These are phyloP conservation scores for Oxyura jamaicensis DNA, from an alignment of 2,113 vertebrate genomes.

Conservation along the genomic window DNA sequence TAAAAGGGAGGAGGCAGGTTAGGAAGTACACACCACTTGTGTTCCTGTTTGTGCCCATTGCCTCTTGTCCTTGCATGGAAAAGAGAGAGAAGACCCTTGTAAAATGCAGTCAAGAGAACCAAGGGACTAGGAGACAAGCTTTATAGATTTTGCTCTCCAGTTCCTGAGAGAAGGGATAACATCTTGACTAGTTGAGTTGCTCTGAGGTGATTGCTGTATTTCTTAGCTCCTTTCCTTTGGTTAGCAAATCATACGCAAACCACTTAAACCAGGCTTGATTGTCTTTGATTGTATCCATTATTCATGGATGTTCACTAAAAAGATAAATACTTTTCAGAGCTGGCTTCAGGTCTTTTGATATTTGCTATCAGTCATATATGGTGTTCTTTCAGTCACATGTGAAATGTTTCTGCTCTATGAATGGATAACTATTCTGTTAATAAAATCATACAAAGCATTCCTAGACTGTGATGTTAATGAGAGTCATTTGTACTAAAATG, in stretches of 20 bases:
- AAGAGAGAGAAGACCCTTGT: neutral
- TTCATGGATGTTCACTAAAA: neutral
- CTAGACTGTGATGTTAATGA: neutral
- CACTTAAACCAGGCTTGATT: neutral
- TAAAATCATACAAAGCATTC: neutral
- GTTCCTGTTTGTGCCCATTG: too few relatives aligned
- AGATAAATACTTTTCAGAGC: neutral
- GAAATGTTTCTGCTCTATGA: neutral
- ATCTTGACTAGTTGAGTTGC: neutral
- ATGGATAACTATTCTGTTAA: neutral
- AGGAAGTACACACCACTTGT: neutral
- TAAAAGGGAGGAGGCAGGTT: neutral
- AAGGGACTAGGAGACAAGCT: neutral
- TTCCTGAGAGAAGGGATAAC: neutral
- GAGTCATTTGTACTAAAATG: neutral
- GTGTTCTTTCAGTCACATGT: neutral
- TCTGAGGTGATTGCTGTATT: neutral
- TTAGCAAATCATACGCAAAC: neutral
- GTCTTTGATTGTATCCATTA: constrained; percentile 24
- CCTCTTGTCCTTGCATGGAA: too few relatives aligned
- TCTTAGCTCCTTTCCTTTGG: neutral
- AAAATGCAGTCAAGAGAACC: neutral
- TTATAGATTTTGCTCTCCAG: neutral
- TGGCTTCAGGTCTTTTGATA: neutral
- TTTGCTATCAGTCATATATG: neutral